These are phyloP conservation scores for Aurelia aurita complex sp. Pacific DNA, from an alignment of 30 jellyfish, hydroid and myxozoan genomes.

Conservation along the genomic window DNA sequence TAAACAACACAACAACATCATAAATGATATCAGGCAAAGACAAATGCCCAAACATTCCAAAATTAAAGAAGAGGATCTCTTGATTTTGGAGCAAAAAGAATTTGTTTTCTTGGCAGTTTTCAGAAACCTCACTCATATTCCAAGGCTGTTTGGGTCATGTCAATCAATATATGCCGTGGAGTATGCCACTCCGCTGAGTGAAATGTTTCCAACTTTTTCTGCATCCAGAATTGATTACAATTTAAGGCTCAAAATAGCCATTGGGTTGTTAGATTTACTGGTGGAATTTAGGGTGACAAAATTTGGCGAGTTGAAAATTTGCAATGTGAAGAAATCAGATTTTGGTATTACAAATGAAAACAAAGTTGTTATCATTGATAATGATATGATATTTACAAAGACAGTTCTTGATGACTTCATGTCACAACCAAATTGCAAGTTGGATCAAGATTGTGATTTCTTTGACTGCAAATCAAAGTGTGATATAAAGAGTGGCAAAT, in stretches of 20 bases:
- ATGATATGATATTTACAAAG: constrained; percentile 63
- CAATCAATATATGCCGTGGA: constrained; percentile 74
- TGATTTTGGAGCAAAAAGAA: constrained; percentile 5
- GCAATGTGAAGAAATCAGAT: constrained; percentile 72
- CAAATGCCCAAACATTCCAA: too few relatives aligned
- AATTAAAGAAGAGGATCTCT: not conserved
- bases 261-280: constrained; percentile 48
- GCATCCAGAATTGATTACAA: constrained; percentile 31
- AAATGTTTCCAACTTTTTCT: constrained; percentile 35
- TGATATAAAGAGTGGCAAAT: constrained; percentile 38
- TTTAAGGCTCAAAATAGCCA: constrained; percentile 58
- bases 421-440: constrained; percentile 62
- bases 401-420: constrained; percentile 44
- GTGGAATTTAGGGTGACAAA: constrained; percentile 28
- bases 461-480: constrained; percentile 74
- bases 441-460: constrained; percentile 72
- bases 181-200: constrained; percentile 30
- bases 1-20: too few relatives aligned
- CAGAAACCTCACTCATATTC: constrained; percentile 10
- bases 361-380: constrained; percentile 63
- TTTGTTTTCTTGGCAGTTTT: not conserved
- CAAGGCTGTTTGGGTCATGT: constrained; percentile 64
- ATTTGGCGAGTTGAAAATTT: constrained; percentile 62
- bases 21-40: too few relatives aligned
- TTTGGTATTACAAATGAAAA: constrained; percentile 62